phyloP scores from a whole-genome alignment of 2,113 vertebrate species.

The Muntiacus muntjak region DNA sequence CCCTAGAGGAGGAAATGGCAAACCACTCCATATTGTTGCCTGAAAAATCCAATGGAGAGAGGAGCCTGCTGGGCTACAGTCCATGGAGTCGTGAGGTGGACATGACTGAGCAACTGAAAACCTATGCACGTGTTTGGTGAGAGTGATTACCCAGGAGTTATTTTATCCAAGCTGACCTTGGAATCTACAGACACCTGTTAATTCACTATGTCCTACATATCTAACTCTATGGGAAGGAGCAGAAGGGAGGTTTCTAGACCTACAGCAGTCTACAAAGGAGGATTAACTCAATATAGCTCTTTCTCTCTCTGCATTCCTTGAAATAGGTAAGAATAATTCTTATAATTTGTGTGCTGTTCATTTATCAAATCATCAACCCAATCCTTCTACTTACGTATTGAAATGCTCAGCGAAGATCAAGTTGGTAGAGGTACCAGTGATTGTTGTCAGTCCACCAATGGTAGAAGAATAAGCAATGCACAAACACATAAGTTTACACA shows the following conservation, averaged over 20 bases:
- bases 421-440: conserved; percentile 94
- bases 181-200: background rate
- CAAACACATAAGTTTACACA: conserved; percentile 91
- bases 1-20: background rate
- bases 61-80: background rate
- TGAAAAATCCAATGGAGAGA: background rate
- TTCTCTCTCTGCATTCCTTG: background rate
- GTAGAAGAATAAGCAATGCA: conserved; percentile 91
- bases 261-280: background rate
- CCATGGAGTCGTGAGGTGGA: background rate
- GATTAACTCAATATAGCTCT: background rate
- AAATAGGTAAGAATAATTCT: background rate
- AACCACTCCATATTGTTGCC: background rate
- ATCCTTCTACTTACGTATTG: conserved; percentile 83
- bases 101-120: background rate
- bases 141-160: background rate
- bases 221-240: background rate
- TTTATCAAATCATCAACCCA: background rate
- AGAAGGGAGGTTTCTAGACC: background rate
- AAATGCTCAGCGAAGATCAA: conserved; percentile 93
- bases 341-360: background rate
- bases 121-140: background rate
- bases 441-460: conserved; percentile 91
- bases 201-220: background rate
- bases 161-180: background rate